A percentile compares a stretch with the other conserved stretches of the same genome.
Conservation (phyloP, 2,797 vertebrate genomes). For the Ptychadena robeensis region DNA sequence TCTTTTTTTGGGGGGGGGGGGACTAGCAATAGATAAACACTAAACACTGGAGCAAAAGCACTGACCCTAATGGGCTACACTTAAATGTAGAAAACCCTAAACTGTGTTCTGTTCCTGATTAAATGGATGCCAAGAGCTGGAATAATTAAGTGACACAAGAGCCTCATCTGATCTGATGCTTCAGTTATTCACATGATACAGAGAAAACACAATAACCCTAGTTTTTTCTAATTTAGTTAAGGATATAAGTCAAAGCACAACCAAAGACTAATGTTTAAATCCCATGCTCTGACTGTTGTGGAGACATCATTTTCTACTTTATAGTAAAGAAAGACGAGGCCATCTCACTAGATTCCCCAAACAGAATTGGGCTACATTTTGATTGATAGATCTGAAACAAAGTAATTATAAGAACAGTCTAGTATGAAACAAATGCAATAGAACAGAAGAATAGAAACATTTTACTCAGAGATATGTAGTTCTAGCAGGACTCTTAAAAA, state of each 20-base stretch:
- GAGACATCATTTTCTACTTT: too few relatives aligned
- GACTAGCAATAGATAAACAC: too few relatives aligned
- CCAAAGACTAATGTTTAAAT: too few relatives aligned
- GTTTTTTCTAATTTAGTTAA: neutral
- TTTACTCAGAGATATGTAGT: neutral
- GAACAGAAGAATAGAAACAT: neutral
- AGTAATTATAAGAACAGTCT: neutral
- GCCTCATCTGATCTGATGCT: neutral
- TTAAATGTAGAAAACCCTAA: neutral
- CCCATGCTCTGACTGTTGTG: too few relatives aligned
- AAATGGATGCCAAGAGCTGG: neutral
- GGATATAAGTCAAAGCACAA: neutral
- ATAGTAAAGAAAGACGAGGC: too few relatives aligned
- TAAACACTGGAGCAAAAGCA: too few relatives aligned
- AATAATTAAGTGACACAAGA: neutral
- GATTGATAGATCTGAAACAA: neutral
- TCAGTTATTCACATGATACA: neutral
- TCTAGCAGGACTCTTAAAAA: neutral
- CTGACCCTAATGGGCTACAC: too few relatives aligned
- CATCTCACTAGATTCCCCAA: too few relatives aligned
- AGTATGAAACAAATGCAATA: slow-evolving; percentile 36
- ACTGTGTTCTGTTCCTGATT: neutral
- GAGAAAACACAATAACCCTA: too few relatives aligned
- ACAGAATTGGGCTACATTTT: neutral
- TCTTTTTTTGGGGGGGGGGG: too few relatives aligned